A percentile compares a stretch with the other conserved stretches of the same genome.
phyloP scores from a whole-genome alignment of 2,113 vertebrate species.

The Ictidomys tridecemlineatus region DNA sequence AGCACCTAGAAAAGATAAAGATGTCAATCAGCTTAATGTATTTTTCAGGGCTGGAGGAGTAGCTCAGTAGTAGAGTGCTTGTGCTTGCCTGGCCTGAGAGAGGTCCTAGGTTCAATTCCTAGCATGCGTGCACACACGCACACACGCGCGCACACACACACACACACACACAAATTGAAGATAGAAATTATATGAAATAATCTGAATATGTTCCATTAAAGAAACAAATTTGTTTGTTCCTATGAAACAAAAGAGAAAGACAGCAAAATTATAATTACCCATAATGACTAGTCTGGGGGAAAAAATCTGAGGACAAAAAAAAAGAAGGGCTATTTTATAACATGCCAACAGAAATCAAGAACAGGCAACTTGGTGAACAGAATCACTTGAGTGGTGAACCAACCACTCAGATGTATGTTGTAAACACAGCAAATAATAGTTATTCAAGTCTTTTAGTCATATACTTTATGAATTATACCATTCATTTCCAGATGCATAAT shows the following conservation, averaged over 20 bases:
- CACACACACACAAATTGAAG: not conserved
- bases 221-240: not conserved
- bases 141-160: not conserved
- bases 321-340: not conserved
- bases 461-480: too few species aligned
- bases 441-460: too few species aligned
- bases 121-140: not conserved
- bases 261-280: not conserved
- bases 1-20: not conserved
- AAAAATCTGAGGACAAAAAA: not conserved
- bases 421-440: not conserved
- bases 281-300: not conserved
- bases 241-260: slow-evolving; percentile 17
- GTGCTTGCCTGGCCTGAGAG: too few species aligned
- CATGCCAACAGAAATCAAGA: not conserved
- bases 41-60: not conserved
- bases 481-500: too few species aligned
- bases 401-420: not conserved
- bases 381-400: not conserved
- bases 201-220: not conserved
- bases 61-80: not conserved
- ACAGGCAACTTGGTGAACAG: not conserved
- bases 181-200: slow-evolving; percentile 28
- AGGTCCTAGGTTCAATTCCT: not conserved
- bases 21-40: not conserved